Evolutionary conservation across 2,797 vertebrate species (phyloP), one percentile per base, ranked within the genome.

Genomic region (Characodon lateralis): DNA sequence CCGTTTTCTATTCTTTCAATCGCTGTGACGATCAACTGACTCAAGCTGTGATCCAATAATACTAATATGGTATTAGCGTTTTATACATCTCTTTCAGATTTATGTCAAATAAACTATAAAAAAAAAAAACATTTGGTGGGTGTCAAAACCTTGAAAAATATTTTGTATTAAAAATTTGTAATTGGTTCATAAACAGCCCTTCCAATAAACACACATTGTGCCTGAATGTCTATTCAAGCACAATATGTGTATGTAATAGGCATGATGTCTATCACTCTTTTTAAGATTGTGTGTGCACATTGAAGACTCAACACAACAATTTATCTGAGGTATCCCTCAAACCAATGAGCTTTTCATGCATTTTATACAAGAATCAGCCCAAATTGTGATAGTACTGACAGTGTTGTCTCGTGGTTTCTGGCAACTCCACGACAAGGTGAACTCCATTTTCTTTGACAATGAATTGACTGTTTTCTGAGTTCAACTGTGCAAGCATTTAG

Each of bases 281-380:
- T 28, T 14, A 78, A 71, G 73, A 53, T n/a, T 18, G 74, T 26
- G 80, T 59, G 71, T 78, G 75, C 0, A 51, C 71, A 31, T 26
- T 50, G 79, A 78, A 84, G 82, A 80, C 75, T 79, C 83, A 14
- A 24, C 0, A 5, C 79, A 59, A 65, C 77, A 63, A 72, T 83
- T 24, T 51, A 78, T 73, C 76, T 66, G 78, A 77, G 56, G 59
- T n/a, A 18, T 51, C 71, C 51, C 20, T 18, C 51, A 71, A 56
- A 88, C 93, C 91, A 80, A 92, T 92, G 12, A 50, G 35, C 65
- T 73, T 87, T 85, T 87, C 87, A 89, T 79, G 81, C 84, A 10
- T 73, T 48, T 76, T 83, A 83, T 76, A 85, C 48, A 16, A 87
- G 77, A 77, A 46, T 59, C 79, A 63, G 77, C 88, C 86, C 74